Evolutionary conservation across 1,140 invertebrate species (phyloP).

Genomic region (Coenobita brevimanus): DNA sequence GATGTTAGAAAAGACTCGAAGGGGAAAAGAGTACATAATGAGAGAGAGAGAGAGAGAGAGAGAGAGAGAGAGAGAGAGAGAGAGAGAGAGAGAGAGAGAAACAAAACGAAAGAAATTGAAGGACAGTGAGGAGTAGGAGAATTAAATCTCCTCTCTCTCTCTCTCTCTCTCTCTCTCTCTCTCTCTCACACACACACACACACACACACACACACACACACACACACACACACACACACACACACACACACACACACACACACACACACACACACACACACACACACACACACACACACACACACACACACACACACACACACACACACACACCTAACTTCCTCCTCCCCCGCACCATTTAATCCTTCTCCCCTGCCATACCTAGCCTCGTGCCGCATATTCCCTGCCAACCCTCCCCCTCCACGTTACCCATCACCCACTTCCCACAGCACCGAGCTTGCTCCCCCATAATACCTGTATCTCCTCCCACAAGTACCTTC

Average conservation of each 20-base stretch:
- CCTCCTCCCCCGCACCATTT: not conserved
- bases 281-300: slow-evolving; percentile 3
- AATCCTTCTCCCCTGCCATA: not conserved
- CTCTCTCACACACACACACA: not conserved
- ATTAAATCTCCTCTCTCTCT: no score
- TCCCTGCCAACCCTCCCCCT: not conserved
- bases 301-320: not conserved
- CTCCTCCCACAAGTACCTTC: no score
- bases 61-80: not conserved
- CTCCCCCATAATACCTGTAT: no score
- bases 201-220: not conserved
- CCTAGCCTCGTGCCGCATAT: not conserved
- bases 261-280: not conserved
- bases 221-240: slow-evolving; percentile 14
- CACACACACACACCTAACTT: not conserved
- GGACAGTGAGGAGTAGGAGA: not conserved
- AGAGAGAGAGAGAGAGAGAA: not conserved
- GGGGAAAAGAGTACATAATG: no score
- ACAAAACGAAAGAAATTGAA: not conserved
- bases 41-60: not conserved
- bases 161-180: not conserved
- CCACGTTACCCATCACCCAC: no score
- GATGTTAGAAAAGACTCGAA: not conserved
- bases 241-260: not conserved
- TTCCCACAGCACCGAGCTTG: no score